phyloP scores from a whole-genome alignment of 2,113 vertebrate genomes.

The Macaca nemestrina region DNA sequence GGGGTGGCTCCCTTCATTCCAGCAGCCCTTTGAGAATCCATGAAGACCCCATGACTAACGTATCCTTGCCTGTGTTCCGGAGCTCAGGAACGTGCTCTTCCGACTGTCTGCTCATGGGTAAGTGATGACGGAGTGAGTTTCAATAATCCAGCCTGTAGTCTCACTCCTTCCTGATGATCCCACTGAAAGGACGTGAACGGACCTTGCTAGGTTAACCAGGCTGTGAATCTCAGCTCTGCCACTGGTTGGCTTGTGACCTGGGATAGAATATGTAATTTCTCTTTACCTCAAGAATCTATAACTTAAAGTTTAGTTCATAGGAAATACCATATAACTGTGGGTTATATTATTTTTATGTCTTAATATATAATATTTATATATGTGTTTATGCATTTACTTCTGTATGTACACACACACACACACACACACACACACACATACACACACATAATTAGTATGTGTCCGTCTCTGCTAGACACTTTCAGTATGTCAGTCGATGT shows the following conservation, averaged over 20 bases:
- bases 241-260: not conserved
- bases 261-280: not conserved
- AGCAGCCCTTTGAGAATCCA: not conserved
- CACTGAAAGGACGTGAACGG: not conserved
- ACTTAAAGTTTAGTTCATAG: not conserved
- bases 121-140: not conserved
- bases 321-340: not conserved
- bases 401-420: not conserved
- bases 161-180: not conserved
- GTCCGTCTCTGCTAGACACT: not conserved
- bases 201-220: not conserved
- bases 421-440: not conserved
- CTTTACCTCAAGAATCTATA: not conserved
- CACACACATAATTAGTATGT: not conserved
- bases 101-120: not conserved
- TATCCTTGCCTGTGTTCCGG: accelerated
- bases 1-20: not conserved
- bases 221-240: not conserved
- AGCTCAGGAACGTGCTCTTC: not conserved
- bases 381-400: not conserved
- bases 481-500: not conserved
- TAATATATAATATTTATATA: not conserved
- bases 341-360: not conserved
- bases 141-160: not conserved
- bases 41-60: not conserved